Conservation (phyloP, 2,797 vertebrate genomes). For the Ctenosaura bakeri region DNA sequence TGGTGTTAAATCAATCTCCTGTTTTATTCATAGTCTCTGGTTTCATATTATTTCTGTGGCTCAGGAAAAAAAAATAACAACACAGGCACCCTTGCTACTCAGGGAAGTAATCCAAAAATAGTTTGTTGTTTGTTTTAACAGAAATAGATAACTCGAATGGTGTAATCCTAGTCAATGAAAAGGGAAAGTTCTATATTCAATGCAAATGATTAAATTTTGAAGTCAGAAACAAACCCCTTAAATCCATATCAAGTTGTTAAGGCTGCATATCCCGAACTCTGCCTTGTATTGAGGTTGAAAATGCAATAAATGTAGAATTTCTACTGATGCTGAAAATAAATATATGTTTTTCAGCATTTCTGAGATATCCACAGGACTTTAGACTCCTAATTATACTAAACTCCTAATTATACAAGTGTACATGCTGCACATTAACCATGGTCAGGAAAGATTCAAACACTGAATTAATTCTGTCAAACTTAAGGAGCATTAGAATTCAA, state of each 20-base stretch:
- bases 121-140: slow-evolving; percentile 43
- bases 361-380: not conserved
- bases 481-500: not conserved
- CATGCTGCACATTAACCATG: too few species aligned
- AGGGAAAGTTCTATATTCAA: slow-evolving; percentile 8
- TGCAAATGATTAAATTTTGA: slow-evolving; percentile 16
- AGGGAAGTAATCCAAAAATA: slow-evolving; percentile 46
- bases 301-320: not conserved
- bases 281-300: not conserved
- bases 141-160: not conserved
- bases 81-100: slow-evolving; percentile 41
- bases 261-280: not conserved
- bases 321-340: not conserved
- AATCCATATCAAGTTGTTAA: slow-evolving; percentile 8
- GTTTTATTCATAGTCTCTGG: slow-evolving; percentile 68
- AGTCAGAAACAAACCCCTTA: slow-evolving; percentile 5
- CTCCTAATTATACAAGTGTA: not conserved
- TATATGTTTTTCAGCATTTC: not conserved
- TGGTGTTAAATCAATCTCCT: slow-evolving; percentile 69
- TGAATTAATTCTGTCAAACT: not conserved
- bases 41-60: slow-evolving; percentile 57
- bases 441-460: not conserved
- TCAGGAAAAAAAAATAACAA: slow-evolving; percentile 24
- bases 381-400: not conserved
- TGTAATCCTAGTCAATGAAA: slow-evolving; percentile 46